phyloP scores from a whole-genome alignment of 1,140 invertebrate genomes.

The Caenorhabditis elegans region WBcel235 BX284602.5:5951501-5952000 shows the following conservation, averaged over 20 bases:
- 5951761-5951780: not conserved
- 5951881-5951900: not conserved
- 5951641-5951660: not conserved
- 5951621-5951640: not conserved
- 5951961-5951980: not conserved
- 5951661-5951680: constrained; percentile 21
- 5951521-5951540: not conserved
- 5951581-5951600: constrained; percentile 44
- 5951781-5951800: not conserved
- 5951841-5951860: not conserved
- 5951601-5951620: not conserved
- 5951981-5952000: too few species aligned
- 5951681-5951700: not conserved
- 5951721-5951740: constrained; percentile 27
- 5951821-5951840: not conserved
- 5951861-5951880: constrained; percentile 25
- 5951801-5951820: not conserved
- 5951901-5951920: not conserved
- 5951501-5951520: constrained; percentile 16
- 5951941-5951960: constrained; percentile 6
- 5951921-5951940: not conserved
- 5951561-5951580: not conserved
- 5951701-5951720: not conserved
- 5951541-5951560: not conserved
- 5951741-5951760: not conserved